Evolutionary conservation across 1,140 invertebrate species (phyloP), one percentile per base, ranked within the genome.

Genomic region (Drosophila simulans): DNA sequence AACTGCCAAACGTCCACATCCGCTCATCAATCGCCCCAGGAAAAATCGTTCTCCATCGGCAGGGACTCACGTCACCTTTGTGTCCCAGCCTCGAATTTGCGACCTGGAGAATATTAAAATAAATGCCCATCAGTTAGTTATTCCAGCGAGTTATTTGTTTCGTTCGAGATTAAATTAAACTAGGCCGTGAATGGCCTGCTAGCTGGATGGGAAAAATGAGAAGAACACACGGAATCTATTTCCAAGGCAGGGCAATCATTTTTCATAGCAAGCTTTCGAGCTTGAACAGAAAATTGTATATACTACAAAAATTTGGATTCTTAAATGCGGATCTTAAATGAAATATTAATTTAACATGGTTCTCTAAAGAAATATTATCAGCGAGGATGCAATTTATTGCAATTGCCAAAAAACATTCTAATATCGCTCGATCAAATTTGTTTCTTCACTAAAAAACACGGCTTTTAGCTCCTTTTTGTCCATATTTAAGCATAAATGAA

Each of bases 101-200:
- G 35, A 27, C 7, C 58, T 5, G 53, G 22, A 43, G 80, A 76
- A 83, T 83, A 89, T 86, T 86, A 86, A 86, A 86, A 86, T 86
- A 89, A 86, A 86, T 86, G 84, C 58, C 37, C 65, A 66, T 56
- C 60, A 56, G 63, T 75, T 73, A 73, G 58, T 73, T 73, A 51
- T 73, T 66, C 56, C 34, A 35, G 37, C 37, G 17, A 76, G 64
- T 49, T 58, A 59, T 48, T 63, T 77, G 57, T 80, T 79, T 76
- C 53, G 59, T 46, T 63, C 56, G 48, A 60, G 71, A 84, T 89
- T 89, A 90, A 89, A 89, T 90, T 85, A 80, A 89, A 89, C 80
- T 89, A 70, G 58, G 51, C 45, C 27, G 39, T 55, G 37, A 77
- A 88, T 90, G 74, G 72, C 22, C 77, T 74, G 76, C 65, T 77